These are phyloP conservation scores for Xylophagus ater DNA, from an alignment of 2,888 invertebrate species.

Conservation along the genomic window DNA sequence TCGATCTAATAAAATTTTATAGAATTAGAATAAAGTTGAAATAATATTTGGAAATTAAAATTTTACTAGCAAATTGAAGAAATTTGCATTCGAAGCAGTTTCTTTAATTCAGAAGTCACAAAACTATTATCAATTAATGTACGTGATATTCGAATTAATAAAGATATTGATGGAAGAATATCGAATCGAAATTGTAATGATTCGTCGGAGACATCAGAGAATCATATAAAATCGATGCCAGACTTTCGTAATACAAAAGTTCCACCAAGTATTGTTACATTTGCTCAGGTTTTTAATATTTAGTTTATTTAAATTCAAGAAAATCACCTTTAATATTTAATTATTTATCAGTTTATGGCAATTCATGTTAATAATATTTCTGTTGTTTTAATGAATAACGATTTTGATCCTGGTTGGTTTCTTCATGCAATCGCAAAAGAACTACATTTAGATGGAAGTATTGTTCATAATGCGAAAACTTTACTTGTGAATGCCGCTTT, in stretches of 20 bases:
- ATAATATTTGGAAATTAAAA: conserved; percentile 2
- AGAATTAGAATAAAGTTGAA: conserved; percentile 2
- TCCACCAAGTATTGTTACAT: conserved; percentile 66
- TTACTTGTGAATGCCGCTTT: conserved; percentile 63
- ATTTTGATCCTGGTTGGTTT: conserved; percentile 54
- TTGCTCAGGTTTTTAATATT: conserved; percentile 56
- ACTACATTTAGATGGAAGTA: conserved; percentile 53
- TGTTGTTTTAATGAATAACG: conserved; percentile 48
- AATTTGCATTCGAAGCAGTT: conserved; percentile 73
- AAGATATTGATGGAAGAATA: conserved; percentile 50
- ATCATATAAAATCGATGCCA: conserved; percentile 30
- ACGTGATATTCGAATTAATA: conserved; percentile 67
- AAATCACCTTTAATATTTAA: not conserved
- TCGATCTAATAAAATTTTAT: not conserved
- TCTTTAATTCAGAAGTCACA: conserved; percentile 78
- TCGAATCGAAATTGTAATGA: conserved; percentile 28
- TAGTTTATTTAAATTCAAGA: not conserved
- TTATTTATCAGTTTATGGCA: conserved; percentile 60
- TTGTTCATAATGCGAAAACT: conserved; percentile 55
- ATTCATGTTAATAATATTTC: conserved; percentile 67
- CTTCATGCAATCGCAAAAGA: conserved; percentile 61
- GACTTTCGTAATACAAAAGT: conserved; percentile 67
- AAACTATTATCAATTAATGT: conserved; percentile 75
- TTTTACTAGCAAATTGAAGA: conserved; percentile 66
- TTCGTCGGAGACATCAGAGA: conserved; percentile 7